Evolutionary conservation across 2,113 vertebrate species (phyloP), one percentile per base, ranked within the genome.

Genomic region (Otus sunia): DNA sequence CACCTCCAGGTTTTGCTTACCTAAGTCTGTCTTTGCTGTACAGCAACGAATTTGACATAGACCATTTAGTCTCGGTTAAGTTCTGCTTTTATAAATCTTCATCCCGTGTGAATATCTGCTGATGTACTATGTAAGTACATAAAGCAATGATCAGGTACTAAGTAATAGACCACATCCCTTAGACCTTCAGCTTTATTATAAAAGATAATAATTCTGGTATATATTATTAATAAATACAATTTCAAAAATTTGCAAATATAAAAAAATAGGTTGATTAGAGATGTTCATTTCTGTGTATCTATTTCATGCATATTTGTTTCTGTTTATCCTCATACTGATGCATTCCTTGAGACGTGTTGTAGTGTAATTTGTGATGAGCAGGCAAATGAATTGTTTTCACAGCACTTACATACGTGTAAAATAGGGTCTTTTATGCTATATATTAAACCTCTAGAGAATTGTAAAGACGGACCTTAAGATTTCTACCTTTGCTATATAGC

Each of bases 401-500:
- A 80, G 53, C 52, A 72, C 12, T 55, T 96, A 78, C 56, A 62
- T 66, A 67, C 12, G 5, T 96, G 86, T 83, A 79, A 94, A 97
- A 89, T 30, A 60, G 62, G 2, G 15, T 64, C 18, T 95, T 96
- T 97, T 80, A 78, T 94, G 41, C 91, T 91, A 59, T 68, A 50
- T 91, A 49, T 91, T 86, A 94, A 96, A 86, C 17, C 77, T 80
- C 89, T 92, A 76, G 82, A 84, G 95, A 90, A 75, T 41, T 89
- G 45, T 91, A 76, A 87, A 87, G 67, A 86, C 1, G 52, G 73
- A 80, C 64, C 69, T 86, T 88, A 85, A 60, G 85, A 91, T 96
- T 94, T 96, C 91, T 91, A 94, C 66, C 90, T 96, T 94, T 93
- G 29, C 56, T 90, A 62, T 73, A 47, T 39, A 69, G 30, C 22